Evolutionary conservation across 2,888 invertebrate genomes (phyloP).

Genomic region (Drosophila anceps): DNA sequence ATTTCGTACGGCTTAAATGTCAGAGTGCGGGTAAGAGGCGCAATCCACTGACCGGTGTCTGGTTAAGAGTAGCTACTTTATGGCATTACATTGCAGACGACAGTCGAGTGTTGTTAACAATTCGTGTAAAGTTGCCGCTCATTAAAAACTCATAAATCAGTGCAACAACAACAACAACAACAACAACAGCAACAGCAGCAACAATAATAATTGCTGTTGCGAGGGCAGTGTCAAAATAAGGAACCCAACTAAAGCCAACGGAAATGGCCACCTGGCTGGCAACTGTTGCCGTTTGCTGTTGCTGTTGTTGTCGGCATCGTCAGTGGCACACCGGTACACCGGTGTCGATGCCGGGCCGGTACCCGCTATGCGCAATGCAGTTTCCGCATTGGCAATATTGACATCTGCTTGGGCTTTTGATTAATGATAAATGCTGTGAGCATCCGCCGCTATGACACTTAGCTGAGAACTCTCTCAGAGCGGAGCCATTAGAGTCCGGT

Average conservation of each 20-base stretch:
- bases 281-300: conserved; percentile 27
- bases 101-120: conserved; percentile 71
- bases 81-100: conserved; percentile 47
- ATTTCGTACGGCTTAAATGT: conserved; percentile 56
- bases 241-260: conserved; percentile 43
- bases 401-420: conserved; percentile 73
- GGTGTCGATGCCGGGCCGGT: conserved; percentile 19
- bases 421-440: conserved; percentile 77
- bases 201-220: conserved; percentile 68
- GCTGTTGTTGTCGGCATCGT: conserved; percentile 14
- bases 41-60: conserved; percentile 35
- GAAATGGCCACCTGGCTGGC: conserved; percentile 60
- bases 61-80: conserved; percentile 48
- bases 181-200: conserved; percentile 40
- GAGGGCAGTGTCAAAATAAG: conserved; percentile 67
- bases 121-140: conserved; percentile 80
- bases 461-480: conserved; percentile 41
- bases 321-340: conserved; percentile 20
- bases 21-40: conserved; percentile 40
- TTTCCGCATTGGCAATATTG: conserved; percentile 74
- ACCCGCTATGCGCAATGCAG: conserved; percentile 37
- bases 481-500: conserved; percentile 63
- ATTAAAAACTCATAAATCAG: conserved; percentile 82
- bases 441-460: conserved; percentile 79
- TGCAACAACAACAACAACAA: conserved; percentile 33